These are phyloP conservation scores for Heteractis magnifica DNA, from an alignment of 92 coral and sea anemone genomes.

Conservation along the genomic window DNA sequence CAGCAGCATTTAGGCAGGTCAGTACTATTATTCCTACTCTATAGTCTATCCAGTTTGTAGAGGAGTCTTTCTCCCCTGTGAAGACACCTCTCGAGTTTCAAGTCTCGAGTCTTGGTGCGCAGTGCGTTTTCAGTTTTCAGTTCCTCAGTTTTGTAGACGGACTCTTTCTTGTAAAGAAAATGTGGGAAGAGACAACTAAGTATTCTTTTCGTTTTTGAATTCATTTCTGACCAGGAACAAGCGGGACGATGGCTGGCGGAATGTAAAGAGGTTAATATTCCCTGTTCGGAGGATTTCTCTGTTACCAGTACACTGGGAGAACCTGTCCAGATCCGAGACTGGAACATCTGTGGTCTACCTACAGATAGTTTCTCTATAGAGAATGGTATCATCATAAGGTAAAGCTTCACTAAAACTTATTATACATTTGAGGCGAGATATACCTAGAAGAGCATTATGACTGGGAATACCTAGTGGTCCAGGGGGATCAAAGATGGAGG, in stretches of 20 bases:
- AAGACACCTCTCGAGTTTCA: too few species aligned
- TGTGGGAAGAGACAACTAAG: not conserved
- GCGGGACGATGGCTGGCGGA: slow-evolving; percentile 66
- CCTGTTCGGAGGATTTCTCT: slow-evolving; percentile 96
- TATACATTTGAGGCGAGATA: not conserved
- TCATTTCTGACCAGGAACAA: slow-evolving; percentile 61
- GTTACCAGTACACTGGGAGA: slow-evolving; percentile 95
- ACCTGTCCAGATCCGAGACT: slow-evolving; percentile 93
- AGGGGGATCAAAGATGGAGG: not conserved
- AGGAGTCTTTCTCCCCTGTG: too few species aligned
- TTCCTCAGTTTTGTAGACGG: too few species aligned
- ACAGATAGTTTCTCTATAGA: slow-evolving; percentile 97
- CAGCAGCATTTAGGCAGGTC: slow-evolving; percentile 95
- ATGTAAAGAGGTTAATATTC: slow-evolving; percentile 73
- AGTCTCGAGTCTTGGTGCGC: too few species aligned
- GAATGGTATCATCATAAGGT: slow-evolving; percentile 97
- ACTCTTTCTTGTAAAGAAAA: too few species aligned
- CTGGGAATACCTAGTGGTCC: not conserved
- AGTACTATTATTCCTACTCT: not conserved
- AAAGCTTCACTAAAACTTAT: not conserved
- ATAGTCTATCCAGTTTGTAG: too few species aligned
- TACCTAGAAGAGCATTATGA: not conserved
- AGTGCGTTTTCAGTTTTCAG: too few species aligned
- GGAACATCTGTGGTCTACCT: slow-evolving; percentile 99
- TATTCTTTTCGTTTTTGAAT: not conserved